Evolutionary conservation across 2,888 invertebrate species (phyloP).

Genomic region (Chrysina gloriosa): DNA sequence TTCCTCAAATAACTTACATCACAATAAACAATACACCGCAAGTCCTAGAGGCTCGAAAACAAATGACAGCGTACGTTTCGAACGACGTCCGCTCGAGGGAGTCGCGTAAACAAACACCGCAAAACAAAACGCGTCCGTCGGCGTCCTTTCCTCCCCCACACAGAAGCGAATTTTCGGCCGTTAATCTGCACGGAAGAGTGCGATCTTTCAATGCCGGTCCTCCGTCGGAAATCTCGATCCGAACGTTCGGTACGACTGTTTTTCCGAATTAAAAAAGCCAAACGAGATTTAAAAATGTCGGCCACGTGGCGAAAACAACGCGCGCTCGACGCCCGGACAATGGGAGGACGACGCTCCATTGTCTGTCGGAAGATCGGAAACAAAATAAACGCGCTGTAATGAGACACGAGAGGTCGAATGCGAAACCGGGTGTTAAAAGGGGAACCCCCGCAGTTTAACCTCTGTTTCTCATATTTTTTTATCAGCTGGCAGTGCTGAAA

Average conservation of each 20-base stretch:
- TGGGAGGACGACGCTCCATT: constrained; percentile 32
- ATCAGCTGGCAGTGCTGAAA: constrained; percentile 11
- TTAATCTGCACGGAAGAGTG: constrained; percentile 17
- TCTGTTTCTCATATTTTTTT: constrained; percentile 20
- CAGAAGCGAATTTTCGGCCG: constrained; percentile 4
- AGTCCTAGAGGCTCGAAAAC: constrained; percentile 5
- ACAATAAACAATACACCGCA: constrained; percentile 19
- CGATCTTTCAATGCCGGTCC: constrained; percentile 1
- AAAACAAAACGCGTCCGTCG: constrained; percentile 37
- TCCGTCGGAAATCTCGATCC: not conserved
- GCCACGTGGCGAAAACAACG: constrained; percentile 31
- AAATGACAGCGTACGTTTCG: constrained; percentile 14
- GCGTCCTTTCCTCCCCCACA: constrained; percentile 12
- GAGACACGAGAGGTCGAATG: constrained; percentile 33
- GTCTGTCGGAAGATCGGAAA: constrained; percentile 31
- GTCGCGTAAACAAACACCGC: constrained; percentile 39
- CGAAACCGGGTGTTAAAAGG: constrained; percentile 20
- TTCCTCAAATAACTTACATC: not conserved
- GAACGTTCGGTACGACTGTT: not conserved
- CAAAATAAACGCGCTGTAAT: constrained; percentile 42
- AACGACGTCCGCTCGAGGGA: constrained; percentile 23
- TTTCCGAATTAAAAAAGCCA: constrained; percentile 37
- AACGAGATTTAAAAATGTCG: constrained; percentile 39
- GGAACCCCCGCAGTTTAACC: constrained; percentile 40
- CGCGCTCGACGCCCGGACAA: constrained; percentile 32